A percentile compares a stretch with the other conserved stretches of the same genome.
phyloP scores from a whole-genome alignment of 2,113 vertebrate species.

The Semnornis frantzii region DNA sequence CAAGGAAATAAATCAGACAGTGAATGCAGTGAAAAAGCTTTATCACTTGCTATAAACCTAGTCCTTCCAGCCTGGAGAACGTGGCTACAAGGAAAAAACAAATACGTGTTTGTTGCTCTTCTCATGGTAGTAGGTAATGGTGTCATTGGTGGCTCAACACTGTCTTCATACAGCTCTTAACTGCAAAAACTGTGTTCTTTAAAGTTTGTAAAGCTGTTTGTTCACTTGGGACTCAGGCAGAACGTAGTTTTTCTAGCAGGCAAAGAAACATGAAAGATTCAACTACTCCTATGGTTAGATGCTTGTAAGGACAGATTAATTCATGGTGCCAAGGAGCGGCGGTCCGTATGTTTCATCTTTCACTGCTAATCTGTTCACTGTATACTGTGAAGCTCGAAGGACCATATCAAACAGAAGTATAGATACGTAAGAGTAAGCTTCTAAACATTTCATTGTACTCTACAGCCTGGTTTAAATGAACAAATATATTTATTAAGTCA shows the following conservation, averaged over 20 bases:
- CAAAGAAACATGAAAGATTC: neutral
- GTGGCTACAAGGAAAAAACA: neutral
- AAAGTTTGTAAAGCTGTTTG: neutral
- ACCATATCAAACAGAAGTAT: neutral
- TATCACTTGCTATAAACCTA: neutral
- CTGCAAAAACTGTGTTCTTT: neutral
- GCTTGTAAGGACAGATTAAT: neutral
- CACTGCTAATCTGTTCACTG: neutral
- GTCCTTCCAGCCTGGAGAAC: neutral
- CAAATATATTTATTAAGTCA: neutral
- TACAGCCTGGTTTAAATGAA: neutral
- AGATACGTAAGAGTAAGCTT: too few relatives aligned
- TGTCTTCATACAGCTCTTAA: neutral
- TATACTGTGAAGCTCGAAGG: neutral
- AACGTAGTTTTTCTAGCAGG: neutral
- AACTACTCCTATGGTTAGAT: neutral
- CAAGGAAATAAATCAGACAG: neutral
- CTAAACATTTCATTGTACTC: neutral
- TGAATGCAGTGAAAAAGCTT: neutral
- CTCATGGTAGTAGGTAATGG: neutral
- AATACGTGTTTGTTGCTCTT: rapidly evolving
- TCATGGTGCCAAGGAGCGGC: neutral
- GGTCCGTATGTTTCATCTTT: neutral
- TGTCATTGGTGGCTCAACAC: neutral
- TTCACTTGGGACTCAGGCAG: neutral